Percentiles rank a stretch among this genome's conserved stretches.
phyloP scores from a whole-genome alignment of 2,113 vertebrate genomes.

The Cyprinodon variegatus region DNA sequence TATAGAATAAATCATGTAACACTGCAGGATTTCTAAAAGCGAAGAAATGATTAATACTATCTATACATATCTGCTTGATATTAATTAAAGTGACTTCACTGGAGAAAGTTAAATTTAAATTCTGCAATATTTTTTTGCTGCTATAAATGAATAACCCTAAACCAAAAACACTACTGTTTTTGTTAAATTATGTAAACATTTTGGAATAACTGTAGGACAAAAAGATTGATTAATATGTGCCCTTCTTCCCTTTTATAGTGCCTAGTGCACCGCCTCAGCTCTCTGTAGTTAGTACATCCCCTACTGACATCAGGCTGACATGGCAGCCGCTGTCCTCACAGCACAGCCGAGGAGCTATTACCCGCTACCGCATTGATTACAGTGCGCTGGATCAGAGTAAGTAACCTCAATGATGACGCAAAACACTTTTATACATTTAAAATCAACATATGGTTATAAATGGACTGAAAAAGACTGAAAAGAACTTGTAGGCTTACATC shows the following conservation, averaged over 20 bases:
- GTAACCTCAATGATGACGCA: constrained; percentile 31
- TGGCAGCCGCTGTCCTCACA: constrained; percentile 90
- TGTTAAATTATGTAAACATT: neutral
- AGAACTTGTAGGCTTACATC: neutral
- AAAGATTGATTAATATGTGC: neutral
- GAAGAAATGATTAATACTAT: neutral
- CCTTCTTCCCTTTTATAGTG: constrained; percentile 73
- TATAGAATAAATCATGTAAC: neutral
- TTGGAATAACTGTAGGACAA: neutral
- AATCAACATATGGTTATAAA: neutral
- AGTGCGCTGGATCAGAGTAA: constrained; percentile 88
- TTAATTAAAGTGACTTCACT: neutral
- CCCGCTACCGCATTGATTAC: constrained; percentile 92
- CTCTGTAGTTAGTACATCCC: constrained; percentile 88
- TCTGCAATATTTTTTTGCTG: neutral
- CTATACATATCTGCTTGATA: neutral
- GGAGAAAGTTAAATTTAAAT: neutral
- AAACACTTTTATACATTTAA: neutral
- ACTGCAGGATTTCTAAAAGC: constrained; percentile 3
- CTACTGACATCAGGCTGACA: constrained; percentile 88
- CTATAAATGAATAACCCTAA: neutral
- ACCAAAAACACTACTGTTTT: neutral
- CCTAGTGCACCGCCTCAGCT: constrained; percentile 91
- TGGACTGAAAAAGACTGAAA: neutral
- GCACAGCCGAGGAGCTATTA: constrained; percentile 89